A percentile compares a stretch with the other conserved stretches of the same genome.
Evolutionary conservation across 2,888 invertebrate genomes (phyloP).

Genomic region (Punctoribates punctum): DNA sequence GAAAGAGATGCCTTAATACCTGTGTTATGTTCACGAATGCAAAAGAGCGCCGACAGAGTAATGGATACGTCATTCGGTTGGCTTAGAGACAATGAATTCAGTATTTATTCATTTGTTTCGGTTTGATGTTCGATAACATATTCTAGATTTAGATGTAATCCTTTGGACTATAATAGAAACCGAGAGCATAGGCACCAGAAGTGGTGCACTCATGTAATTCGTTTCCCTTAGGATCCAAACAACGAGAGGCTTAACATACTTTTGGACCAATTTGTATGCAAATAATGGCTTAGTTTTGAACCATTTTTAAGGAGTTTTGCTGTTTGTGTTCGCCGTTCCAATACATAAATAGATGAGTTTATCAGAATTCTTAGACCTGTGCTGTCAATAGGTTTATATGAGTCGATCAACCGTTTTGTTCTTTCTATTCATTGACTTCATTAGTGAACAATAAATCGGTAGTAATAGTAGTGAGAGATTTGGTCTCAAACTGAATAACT

Average conservation of each 20-base stretch:
- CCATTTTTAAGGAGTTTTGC: constrained; percentile 21
- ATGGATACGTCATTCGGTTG: constrained; percentile 3
- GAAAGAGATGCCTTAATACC: neutral
- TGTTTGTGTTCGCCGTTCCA: neutral
- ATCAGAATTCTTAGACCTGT: neutral
- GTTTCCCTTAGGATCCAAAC: constrained; percentile 12
- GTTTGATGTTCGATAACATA: constrained; percentile 25
- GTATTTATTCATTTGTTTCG: constrained; percentile 18
- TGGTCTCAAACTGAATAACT: constrained; percentile 4
- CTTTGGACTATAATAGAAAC: neutral
- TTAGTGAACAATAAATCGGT: neutral
- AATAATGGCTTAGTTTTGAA: constrained; percentile 26
- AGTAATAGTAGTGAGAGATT: constrained; percentile 1
- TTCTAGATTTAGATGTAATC: constrained; percentile 22
- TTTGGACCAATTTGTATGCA: constrained; percentile 36
- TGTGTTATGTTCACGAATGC: constrained; percentile 12
- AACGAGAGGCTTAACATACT: constrained; percentile 17
- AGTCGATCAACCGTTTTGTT: constrained; percentile 6
- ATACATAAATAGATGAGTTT: neutral
- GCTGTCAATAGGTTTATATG: neutral
- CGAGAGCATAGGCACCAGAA: neutral
- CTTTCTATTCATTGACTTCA: neutral
- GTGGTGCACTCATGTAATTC: constrained; percentile 4
- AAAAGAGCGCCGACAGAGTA: neutral
- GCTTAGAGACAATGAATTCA: constrained; percentile 10